A percentile compares a stretch with the other conserved stretches of the same genome.
These are phyloP conservation scores for Xestia ashworthii DNA, from an alignment of 2,888 invertebrate species.

Conservation along the genomic window DNA sequence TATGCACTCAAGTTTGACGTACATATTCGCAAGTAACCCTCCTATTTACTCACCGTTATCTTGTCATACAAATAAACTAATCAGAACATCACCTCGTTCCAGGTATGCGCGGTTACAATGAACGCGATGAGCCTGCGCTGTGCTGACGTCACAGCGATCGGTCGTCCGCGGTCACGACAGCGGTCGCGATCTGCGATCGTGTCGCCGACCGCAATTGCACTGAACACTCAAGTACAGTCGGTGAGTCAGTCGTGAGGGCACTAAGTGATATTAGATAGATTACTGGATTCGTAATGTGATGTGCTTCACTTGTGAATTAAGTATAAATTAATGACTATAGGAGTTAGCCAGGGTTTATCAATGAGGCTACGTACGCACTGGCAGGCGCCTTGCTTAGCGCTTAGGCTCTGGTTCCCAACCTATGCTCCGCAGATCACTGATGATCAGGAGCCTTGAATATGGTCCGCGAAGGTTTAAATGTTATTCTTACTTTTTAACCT, in stretches of 20 bases:
- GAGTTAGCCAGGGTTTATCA: constrained; percentile 42
- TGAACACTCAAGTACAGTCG: constrained; percentile 67
- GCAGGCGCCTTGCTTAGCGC: neutral
- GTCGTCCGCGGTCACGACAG: constrained; percentile 55
- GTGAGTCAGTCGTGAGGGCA: constrained; percentile 69
- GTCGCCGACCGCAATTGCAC: constrained; percentile 55
- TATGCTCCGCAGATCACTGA: no score
- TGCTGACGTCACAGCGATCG: constrained; percentile 72
- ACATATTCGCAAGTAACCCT: neutral
- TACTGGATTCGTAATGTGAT: constrained; percentile 38
- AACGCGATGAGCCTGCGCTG: constrained; percentile 73
- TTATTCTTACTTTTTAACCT: no score
- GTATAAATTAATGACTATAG: constrained; percentile 7
- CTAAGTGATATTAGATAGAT: constrained; percentile 67
- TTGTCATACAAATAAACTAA: constrained; percentile 36
- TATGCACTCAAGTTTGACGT: neutral
- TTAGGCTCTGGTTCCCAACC: no score
- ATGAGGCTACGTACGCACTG: neutral
- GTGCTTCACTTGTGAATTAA: constrained; percentile 27
- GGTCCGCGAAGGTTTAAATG: no score
- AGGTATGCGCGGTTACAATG: constrained; percentile 88
- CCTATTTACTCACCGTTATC: constrained; percentile 19
- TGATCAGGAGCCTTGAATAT: no score
- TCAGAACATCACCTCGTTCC: constrained; percentile 61
- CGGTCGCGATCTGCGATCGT: constrained; percentile 54